Conservation (phyloP, 2,113 vertebrate genomes). For the Dolichotis patagonum region DNA sequence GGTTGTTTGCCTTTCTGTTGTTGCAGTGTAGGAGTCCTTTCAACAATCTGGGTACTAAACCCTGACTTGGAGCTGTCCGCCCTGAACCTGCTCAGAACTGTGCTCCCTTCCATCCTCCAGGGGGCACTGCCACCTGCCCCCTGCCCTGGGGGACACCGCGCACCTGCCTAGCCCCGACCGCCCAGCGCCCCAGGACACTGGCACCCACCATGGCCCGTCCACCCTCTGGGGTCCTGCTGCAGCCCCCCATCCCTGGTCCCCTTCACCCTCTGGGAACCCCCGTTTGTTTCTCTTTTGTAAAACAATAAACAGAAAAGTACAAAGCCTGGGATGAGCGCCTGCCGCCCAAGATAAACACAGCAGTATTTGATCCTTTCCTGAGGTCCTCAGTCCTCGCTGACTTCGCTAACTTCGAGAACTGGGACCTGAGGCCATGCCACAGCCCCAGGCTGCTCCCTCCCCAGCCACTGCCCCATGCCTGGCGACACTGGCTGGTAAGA, state of each 20-base stretch:
- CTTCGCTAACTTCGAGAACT: background rate
- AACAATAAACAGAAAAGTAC: constrained; percentile 23
- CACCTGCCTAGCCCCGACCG: background rate
- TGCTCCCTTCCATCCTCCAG: background rate
- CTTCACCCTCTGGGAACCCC: background rate
- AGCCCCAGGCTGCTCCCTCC: fast-evolving
- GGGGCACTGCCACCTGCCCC: background rate
- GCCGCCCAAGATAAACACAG: fast-evolving
- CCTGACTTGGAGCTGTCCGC: background rate
- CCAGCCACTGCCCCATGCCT: fast-evolving
- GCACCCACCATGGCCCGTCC: background rate
- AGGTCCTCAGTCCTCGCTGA: background rate
- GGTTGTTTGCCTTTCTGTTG: background rate
- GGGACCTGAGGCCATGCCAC: background rate
- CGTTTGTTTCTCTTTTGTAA: background rate
- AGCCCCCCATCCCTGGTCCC: background rate
- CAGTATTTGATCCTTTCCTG: background rate
- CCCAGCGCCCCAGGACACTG: background rate
- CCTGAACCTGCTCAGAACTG: background rate
- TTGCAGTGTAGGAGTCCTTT: background rate
- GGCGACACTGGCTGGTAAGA: fast-evolving
- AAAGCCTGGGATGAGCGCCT: background rate
- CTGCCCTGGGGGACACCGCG: background rate
- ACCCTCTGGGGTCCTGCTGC: background rate
- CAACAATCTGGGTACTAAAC: fast-evolving